Conservation (phyloP, 2,113 vertebrate species). For the Nothobranchius kuhntae region DNA sequence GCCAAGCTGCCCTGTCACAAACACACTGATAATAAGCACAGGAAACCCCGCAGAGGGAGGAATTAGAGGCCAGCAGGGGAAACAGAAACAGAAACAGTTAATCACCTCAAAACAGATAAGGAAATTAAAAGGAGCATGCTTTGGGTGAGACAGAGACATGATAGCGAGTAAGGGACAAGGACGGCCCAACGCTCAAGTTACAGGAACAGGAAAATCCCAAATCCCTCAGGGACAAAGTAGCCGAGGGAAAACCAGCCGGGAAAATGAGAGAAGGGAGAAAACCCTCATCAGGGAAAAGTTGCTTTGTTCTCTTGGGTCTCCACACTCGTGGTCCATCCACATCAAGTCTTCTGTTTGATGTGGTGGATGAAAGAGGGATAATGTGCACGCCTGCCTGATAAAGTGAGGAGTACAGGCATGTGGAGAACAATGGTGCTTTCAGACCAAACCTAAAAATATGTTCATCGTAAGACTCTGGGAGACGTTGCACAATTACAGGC, state of each 20-base stretch:
- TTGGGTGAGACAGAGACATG: conserved; percentile 24
- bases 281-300: conserved; percentile 38
- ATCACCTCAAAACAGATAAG: conserved; percentile 1
- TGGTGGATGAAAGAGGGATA: conserved; percentile 54
- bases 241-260: conserved; percentile 12
- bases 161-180: conserved; percentile 59
- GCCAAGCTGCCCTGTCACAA: conserved; percentile 72
- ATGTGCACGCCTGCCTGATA: conserved; percentile 51
- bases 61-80: background rate
- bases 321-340: conserved; percentile 46
- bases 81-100: background rate
- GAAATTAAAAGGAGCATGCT: conserved; percentile 25
- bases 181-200: conserved; percentile 62
- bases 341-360: conserved; percentile 61
- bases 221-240: conserved; percentile 35
- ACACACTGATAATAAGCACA: conserved; percentile 66
- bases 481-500: conserved; percentile 40
- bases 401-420: conserved; percentile 46
- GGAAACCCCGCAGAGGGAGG: conserved; percentile 46
- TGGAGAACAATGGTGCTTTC: conserved; percentile 54
- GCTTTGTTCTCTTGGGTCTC: conserved; percentile 60
- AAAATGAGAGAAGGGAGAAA: conserved; percentile 25
- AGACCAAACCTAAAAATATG: conserved; percentile 46
- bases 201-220: conserved; percentile 71
- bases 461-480: conserved; percentile 52